Evolutionary conservation across 1,140 invertebrate species (phyloP), one percentile per base, ranked within the genome.

Genomic region (Bilobella aurantiaca): DNA sequence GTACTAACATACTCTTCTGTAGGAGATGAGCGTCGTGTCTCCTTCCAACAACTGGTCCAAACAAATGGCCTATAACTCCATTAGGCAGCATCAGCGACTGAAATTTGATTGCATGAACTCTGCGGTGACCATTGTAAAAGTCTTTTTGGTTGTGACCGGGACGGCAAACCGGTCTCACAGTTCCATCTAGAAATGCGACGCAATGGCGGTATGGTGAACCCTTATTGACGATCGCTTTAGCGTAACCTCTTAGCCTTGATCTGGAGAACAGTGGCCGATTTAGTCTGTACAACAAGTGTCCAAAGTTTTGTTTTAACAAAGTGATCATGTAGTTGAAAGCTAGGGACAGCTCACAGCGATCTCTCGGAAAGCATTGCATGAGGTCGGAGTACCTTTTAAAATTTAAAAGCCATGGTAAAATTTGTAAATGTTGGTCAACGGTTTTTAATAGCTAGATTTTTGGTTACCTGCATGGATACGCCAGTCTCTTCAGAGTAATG

Each of bases 91-190:
- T 29, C 3, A 62, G 16, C 3, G 30, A 34, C 23, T 66, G 64
- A 29, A 42, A 66, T 31, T 66, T 66, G 8, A 66, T 29, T n/a
- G 25, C 32, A 42, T 66, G 64, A 18, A 49, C 58, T 21, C 64
- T 30, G 21, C 57, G 56, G 29, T 66, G 64, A 3, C 64, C 64
- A 37, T 53, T 66, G 42, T 66, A 66, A 25, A 3, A 58, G 25
- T 62, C 31, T 62, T 34, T 34, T 27, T 62, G 31, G 59, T 62
- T 62, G 23, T 14, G 3, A 18, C 23, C 42, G 12, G 59, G 59
- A 8, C 59, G 29, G 23, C 12, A 37, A 37, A 62, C 42, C 14
- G 59, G 30, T 23, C 59, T 8, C 2, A 46, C 59, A n/a, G 59
- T 62, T 37, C 59, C 59, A 37, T 62, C 59, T 18, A 62, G n/a